Evolutionary conservation across 2,797 vertebrate genomes (phyloP).

Genomic region (Heliangelus exortis): DNA sequence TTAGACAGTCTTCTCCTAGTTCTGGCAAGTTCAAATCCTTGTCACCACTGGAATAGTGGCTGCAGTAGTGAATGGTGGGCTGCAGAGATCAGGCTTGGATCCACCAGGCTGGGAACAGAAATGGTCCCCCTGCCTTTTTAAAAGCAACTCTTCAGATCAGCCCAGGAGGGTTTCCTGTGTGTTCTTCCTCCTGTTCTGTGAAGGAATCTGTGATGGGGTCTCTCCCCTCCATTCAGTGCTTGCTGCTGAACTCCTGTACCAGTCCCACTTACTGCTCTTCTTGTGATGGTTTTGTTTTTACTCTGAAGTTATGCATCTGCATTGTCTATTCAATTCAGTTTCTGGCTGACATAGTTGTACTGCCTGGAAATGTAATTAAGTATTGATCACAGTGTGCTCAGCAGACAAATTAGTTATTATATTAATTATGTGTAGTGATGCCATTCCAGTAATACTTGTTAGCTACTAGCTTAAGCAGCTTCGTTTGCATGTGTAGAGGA

Average conservation of each 20-base stretch:
- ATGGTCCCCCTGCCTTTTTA: not conserved
- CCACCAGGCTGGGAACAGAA: not conserved
- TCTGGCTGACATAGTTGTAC: not conserved
- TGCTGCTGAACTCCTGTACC: not conserved
- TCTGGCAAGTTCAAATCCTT: not conserved
- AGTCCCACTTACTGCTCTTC: not conserved
- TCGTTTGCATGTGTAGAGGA: not conserved
- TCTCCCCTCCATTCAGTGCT: rapidly evolving
- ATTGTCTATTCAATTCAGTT: not conserved
- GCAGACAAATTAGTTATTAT: not conserved
- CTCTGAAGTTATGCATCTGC: not conserved
- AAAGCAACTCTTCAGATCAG: not conserved
- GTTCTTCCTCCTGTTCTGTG: not conserved
- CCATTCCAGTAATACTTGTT: not conserved
- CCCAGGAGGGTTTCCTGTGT: not conserved
- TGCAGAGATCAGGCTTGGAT: not conserved
- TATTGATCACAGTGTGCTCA: constrained; percentile 35
- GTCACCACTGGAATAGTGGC: not conserved
- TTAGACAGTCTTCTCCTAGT: not conserved
- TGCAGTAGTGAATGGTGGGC: rapidly evolving
- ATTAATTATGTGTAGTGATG: constrained; percentile 1
- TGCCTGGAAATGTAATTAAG: constrained; percentile 31
- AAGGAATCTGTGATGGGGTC: not conserved
- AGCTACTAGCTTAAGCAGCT: not conserved
- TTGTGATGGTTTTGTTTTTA: not conserved